Evolutionary conservation across 2,888 invertebrate genomes (phyloP).

Genomic region (Nineta flava): DNA sequence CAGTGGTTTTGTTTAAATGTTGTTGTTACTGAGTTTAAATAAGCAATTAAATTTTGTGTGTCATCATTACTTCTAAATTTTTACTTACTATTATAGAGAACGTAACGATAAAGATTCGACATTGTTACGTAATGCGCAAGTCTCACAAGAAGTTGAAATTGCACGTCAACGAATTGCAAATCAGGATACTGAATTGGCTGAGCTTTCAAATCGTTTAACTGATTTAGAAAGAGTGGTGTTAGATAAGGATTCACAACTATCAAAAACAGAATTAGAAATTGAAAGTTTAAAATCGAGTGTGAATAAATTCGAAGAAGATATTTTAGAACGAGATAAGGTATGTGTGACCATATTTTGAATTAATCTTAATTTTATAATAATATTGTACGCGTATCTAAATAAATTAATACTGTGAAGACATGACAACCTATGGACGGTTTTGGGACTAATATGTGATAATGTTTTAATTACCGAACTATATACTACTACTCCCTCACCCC

Average conservation of each 20-base stretch:
- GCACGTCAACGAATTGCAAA: conserved; percentile 55
- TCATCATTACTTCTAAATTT: too few species aligned
- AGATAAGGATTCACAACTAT: conserved; percentile 16
- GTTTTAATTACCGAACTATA: too few species aligned
- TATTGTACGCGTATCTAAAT: too few species aligned
- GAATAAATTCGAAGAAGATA: conserved; percentile 39
- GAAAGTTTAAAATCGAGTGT: conserved; percentile 32
- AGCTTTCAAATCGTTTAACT: conserved; percentile 38
- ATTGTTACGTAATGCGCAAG: conserved; percentile 60
- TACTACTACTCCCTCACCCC: too few species aligned
- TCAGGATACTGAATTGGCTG: conserved; percentile 46
- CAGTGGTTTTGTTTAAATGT: too few species aligned
- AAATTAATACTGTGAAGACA: too few species aligned
- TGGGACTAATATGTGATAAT: too few species aligned
- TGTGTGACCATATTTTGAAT: conserved; percentile 18
- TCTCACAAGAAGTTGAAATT: conserved; percentile 65
- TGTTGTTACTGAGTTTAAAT: too few species aligned
- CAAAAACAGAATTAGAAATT: conserved; percentile 24
- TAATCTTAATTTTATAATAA: background rate
- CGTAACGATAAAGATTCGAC: conserved; percentile 61
- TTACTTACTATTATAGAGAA: conserved; percentile 39
- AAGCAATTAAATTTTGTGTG: too few species aligned
- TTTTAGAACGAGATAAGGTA: conserved; percentile 45
- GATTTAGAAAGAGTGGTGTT: conserved; percentile 32
- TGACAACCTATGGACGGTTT: too few species aligned